Percentiles rank a stretch among this genome's conserved stretches.
phyloP scores from a whole-genome alignment of 2,888 invertebrate species.

The Mythimna pallens region DNA sequence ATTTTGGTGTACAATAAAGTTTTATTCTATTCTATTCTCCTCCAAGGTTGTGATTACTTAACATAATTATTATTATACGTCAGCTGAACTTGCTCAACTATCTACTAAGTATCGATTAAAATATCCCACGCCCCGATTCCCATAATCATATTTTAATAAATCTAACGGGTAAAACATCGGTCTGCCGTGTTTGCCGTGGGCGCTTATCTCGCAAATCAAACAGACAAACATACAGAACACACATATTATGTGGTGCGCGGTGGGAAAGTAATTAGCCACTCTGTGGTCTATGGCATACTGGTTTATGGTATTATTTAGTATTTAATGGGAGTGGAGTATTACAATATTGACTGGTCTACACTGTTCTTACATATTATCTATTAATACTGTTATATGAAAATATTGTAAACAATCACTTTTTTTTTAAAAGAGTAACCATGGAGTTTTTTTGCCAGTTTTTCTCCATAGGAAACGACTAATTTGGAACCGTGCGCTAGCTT shows the following conservation, averaged over 20 bases:
- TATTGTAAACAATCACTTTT: too few species aligned
- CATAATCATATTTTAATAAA: slow-evolving; percentile 59
- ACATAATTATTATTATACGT: too few species aligned
- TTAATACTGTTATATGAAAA: too few species aligned
- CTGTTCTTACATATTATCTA: too few species aligned
- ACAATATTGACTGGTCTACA: too few species aligned
- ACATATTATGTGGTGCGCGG: slow-evolving; percentile 60
- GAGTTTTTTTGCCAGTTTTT: too few species aligned
- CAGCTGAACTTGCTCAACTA: background rate
- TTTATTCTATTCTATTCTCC: too few species aligned
- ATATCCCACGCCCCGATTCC: slow-evolving; percentile 47
- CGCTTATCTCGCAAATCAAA: slow-evolving; percentile 63
- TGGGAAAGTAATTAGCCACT: slow-evolving; percentile 65
- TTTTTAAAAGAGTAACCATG: too few species aligned
- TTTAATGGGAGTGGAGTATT: background rate
- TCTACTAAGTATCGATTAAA: background rate
- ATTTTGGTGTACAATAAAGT: too few species aligned
- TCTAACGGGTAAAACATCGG: slow-evolving; percentile 50
- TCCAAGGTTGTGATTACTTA: too few species aligned
- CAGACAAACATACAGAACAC: slow-evolving; percentile 55
- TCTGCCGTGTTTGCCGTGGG: slow-evolving; percentile 42
- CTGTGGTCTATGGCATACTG: slow-evolving; percentile 45
- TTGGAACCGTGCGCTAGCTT: too few species aligned
- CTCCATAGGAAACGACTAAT: too few species aligned
- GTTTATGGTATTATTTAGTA: slow-evolving; percentile 22